Base-by-base conservation (phyloP, 2,113 vertebrate genomes). In the Rhinoptilus africanus region DNA sequence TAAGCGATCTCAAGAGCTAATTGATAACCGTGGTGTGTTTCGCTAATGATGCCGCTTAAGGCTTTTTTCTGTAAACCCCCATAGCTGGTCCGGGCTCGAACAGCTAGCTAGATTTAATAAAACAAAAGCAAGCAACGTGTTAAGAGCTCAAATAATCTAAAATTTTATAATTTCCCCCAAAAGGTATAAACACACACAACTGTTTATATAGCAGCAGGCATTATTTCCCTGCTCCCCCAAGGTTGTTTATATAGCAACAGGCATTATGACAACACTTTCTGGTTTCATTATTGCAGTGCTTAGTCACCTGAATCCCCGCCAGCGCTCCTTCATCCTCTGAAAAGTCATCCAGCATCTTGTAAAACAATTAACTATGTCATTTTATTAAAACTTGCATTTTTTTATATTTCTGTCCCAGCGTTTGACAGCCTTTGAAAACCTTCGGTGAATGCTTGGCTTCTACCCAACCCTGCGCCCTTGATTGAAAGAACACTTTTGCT, bases 331-430 rank as follows among this genome's bases (percentile, higher is more conserved):
- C 89, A 78, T 79, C 48, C 82, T 77, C 91, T 81, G 95, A 93
- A 89, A 96, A 85, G 45, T 92, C 92, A 92, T 93, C 95, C 86
- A 95, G 81, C 63, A 91, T 76, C 72, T 95, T 96, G 93, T 96
- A 95, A 95, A 95, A 91, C 92, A 95, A 95, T 96, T 94, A 94
- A 95, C 87, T 85, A 82, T 96, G 92, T 96, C 63, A 94, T 98
- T 97, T 97, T 96, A 95, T 97, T 97, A 94, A 97, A 97, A 94
- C 88, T 95, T 95, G 75, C 73, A 91, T 94, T 96, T 94, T 96
- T 93, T 82, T 66, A 34, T 89, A 80, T 95, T 97, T 89, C 68
- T 96, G 71, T 97, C 93, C 92, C 92, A n/a, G 76, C 78, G 4
- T 96, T 96, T 96, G 97, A 94, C 94, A 78, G 93, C 93, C 85